These are phyloP conservation scores for Psophia crepitans DNA, from an alignment of 2,113 vertebrate genomes.

Conservation along the genomic window DNA sequence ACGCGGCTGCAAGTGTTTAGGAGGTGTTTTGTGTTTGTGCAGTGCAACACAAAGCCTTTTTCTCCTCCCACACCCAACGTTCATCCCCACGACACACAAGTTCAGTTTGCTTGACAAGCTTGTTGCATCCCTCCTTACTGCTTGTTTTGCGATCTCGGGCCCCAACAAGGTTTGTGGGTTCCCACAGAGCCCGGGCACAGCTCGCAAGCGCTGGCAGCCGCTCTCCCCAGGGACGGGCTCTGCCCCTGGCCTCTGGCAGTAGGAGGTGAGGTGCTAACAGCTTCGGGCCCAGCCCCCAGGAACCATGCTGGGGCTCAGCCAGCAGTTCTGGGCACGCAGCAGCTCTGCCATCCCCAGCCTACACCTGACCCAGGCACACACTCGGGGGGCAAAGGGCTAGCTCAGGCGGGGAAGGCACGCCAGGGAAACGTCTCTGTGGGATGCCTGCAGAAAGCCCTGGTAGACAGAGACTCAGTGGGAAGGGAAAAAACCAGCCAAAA, in stretches of 20 bases:
- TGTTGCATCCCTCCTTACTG: neutral
- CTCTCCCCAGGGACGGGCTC: neutral
- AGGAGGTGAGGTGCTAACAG: neutral
- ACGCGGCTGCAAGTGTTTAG: neutral
- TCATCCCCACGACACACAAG: neutral
- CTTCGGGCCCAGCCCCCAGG: neutral
- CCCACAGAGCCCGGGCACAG: neutral
- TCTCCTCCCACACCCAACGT: neutral
- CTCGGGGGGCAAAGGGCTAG: neutral
- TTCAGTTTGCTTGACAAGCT: neutral
- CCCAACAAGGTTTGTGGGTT: neutral
- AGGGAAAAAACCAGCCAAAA: neutral
- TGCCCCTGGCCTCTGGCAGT: neutral
- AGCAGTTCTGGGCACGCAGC: neutral
- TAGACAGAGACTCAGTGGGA: slow-evolving; percentile 2
- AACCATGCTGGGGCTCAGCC: fast-evolving
- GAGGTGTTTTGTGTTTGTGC: neutral
- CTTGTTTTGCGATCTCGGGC: neutral
- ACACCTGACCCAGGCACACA: neutral
- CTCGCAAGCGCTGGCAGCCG: neutral
- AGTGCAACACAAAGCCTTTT: neutral
- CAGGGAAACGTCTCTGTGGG: neutral
- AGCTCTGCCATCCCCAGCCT: neutral
- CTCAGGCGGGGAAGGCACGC: neutral
- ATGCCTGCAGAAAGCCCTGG: neutral